Evolutionary conservation across 2,888 invertebrate genomes (phyloP), one percentile per base, ranked within the genome.

Genomic region (Ethmia dodecea): DNA sequence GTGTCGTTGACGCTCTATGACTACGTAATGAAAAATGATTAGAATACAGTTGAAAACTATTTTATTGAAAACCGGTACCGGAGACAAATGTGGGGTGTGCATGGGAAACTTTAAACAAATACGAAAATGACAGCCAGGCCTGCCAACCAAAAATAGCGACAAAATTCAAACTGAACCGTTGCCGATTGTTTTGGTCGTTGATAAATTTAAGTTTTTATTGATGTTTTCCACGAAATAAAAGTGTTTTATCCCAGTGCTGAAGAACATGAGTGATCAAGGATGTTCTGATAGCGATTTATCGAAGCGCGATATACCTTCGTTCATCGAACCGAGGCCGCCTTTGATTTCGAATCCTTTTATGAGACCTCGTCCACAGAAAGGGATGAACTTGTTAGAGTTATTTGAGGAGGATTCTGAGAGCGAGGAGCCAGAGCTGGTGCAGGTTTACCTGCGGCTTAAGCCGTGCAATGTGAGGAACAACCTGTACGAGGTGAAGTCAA

Each of bases 361-460:
- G 81, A 63, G 86, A 42, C 83, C 84, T 12, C 68, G 68, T 11
- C 86, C 83, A 3, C 67, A 75, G 31, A 79, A 78, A 34, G 81
- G 76, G 3, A 81, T 68, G 4, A 86, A 84, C 43, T 57, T 86
- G 33, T 42, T 80, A 48, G 73, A 81, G 28, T 51, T 69, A 25
- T 81, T 83, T 45, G 78, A 86, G 42, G 71, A 77, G 25, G 73
- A 78, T 41, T 72, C 75, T 0, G 76, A 73, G 18, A 50, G 52
- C 29, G 80, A 79, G 1, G 80, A 76, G 35, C 64, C 73, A 0
- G 86, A 84, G 31, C 54, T 75, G 35, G 73, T 89, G 3, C 83
- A 88, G 53, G 89, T 89, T 6, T 89, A 87, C 43, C 59, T 89
- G 28, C 72, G 89, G 31, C 50, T 89, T 35, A 88, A 88, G 47